Evolutionary conservation across 2,888 invertebrate genomes (phyloP).

Genomic region (Pammene aurita): DNA sequence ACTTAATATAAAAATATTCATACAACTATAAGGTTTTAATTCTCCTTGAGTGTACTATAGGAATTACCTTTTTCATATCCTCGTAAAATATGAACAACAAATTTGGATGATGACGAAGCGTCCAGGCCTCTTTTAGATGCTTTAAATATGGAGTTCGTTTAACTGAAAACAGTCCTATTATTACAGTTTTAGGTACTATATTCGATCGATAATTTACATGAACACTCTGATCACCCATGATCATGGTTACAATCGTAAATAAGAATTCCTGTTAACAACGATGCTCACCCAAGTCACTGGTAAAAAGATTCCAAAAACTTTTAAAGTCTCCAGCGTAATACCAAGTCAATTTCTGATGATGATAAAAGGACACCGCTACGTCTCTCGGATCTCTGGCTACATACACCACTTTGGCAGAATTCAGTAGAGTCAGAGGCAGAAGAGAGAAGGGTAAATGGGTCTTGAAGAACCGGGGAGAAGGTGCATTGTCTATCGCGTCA

Average conservation of each 20-base stretch:
- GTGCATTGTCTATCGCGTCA: not conserved
- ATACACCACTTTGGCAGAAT: constrained; percentile 63
- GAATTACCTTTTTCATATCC: too few relatives aligned
- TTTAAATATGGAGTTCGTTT: constrained; percentile 84
- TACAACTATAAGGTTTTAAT: too few relatives aligned
- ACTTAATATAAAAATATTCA: too few relatives aligned
- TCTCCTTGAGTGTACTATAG: too few relatives aligned
- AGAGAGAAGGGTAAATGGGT: constrained; percentile 33
- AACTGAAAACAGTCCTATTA: constrained; percentile 17
- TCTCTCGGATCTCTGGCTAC: constrained; percentile 90
- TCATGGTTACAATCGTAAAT: too few relatives aligned
- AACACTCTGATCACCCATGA: too few relatives aligned
- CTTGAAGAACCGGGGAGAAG: constrained; percentile 34
- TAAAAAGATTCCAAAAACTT: constrained; percentile 83
- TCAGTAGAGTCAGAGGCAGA: constrained; percentile 17
- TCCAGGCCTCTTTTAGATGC: too few relatives aligned
- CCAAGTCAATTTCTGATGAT: constrained; percentile 85
- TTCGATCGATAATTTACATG: too few relatives aligned
- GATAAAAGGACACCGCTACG: constrained; percentile 88
- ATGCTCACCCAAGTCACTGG: constrained; percentile 79
- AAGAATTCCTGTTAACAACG: too few relatives aligned
- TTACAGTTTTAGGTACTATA: too few relatives aligned
- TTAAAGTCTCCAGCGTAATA: constrained; percentile 83
- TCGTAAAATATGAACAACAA: too few relatives aligned
- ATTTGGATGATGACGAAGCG: constrained; percentile 72